These are phyloP conservation scores for Neoaliturus tenellus DNA, from an alignment of 2,888 invertebrate genomes.

Conservation along the genomic window DNA sequence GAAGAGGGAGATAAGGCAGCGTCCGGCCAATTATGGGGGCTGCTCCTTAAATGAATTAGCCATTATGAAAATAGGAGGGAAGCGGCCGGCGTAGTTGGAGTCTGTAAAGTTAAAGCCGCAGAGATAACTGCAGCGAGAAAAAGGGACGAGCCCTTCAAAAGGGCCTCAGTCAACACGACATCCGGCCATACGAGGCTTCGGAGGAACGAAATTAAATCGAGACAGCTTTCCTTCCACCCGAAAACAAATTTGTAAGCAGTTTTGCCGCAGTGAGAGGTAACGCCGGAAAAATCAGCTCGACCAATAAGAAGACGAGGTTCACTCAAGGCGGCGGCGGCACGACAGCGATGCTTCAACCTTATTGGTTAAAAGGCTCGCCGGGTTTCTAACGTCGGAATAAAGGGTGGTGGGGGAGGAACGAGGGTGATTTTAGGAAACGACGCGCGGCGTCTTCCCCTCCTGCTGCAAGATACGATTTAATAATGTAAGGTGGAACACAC, in stretches of 20 bases:
- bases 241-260: constrained; percentile 60
- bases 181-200: not conserved
- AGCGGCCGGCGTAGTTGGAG: not conserved
- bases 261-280: constrained; percentile 39
- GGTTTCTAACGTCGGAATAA: constrained; percentile 57
- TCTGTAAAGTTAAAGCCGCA: constrained; percentile 27
- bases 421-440: constrained; percentile 57
- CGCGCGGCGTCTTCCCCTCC: constrained; percentile 58
- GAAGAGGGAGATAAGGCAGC: constrained; percentile 10
- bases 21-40: constrained; percentile 8
- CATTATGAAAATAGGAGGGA: constrained; percentile 43
- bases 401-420: constrained; percentile 52
- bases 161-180: constrained; percentile 47
- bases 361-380: constrained; percentile 60
- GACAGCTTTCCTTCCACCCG: constrained; percentile 52
- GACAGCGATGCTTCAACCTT: constrained; percentile 53
- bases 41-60: constrained; percentile 33
- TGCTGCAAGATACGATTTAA: constrained; percentile 60
- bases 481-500: constrained; percentile 61
- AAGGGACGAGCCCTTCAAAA: constrained; percentile 44
- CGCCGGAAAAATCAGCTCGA: constrained; percentile 1
- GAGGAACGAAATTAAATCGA: constrained; percentile 57
- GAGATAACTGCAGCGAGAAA: constrained; percentile 29
- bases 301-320: constrained; percentile 58
- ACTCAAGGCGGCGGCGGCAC: constrained; percentile 53